Base-by-base conservation (phyloP, 2,888 invertebrate species). In the Ormia ochracea region DNA sequence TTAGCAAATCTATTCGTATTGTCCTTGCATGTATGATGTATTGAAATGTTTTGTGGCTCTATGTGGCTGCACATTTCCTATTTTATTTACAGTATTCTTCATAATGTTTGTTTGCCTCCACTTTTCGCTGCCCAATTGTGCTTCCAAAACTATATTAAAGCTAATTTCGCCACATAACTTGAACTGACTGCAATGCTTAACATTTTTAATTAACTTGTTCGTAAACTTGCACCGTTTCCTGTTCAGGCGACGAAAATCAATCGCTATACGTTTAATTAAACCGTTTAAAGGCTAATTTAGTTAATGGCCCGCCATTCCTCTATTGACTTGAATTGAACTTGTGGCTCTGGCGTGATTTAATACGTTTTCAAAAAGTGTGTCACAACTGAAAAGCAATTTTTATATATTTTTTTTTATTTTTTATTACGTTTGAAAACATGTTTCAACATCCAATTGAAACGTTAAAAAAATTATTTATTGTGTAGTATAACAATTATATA, bases 301-400 rank as follows among this genome's bases (percentile, higher is more conserved):
- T 41, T 58, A 38, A 69, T 58, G 43, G 31, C 21, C 10, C 3
- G 14, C 9, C 6, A 45, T 56, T 56, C 23, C 26, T 36, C n/a
- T n/a, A 10, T 3, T 31, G 21, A 12, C 21, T 59, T 6, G 4
- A 41, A 56, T 33, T 26, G 41, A 31, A 50, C 12, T 68, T 56
- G 43, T 33, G 33, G n/a, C 38, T 54, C 38, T 61, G 28, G 14
- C 14, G 61, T 66, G 73, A 59, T 66, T 73, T 52, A 59, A 66
- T 17, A n/a, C 23, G 33, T 58, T 66, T 66, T 66, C 23, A 26
- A 56, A 31, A 74, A 74, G 65, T 74, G 58, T 74, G 74, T 74
- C 74, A 74, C 66, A 74, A 74, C 50, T 31, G 17, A 65, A 58
- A 74, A 50, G 31, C 58, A 74, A 74, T 74, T 74, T 66, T 50